These are phyloP conservation scores for Sander vitreus DNA, from an alignment of 2,113 vertebrate species.

Conservation along the genomic window DNA sequence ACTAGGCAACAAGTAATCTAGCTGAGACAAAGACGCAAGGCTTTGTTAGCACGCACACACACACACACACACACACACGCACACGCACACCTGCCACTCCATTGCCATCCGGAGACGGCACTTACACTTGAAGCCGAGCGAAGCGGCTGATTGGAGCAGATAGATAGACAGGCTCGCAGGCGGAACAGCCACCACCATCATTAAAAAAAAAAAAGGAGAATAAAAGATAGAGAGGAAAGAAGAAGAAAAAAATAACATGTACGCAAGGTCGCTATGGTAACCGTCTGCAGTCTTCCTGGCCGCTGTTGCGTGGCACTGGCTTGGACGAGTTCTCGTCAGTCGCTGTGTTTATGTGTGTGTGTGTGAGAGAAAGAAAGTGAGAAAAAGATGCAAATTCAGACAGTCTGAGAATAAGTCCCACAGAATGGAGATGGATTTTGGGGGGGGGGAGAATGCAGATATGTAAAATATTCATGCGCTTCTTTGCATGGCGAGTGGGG, in stretches of 20 bases:
- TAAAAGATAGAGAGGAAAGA: slow-evolving; percentile 63
- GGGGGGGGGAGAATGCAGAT: slow-evolving; percentile 87
- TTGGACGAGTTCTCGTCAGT: slow-evolving; percentile 77
- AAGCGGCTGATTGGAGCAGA: slow-evolving; percentile 84
- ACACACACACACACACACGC: neutral
- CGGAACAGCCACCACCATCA: slow-evolving; percentile 91
- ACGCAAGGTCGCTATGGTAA: slow-evolving; percentile 97
- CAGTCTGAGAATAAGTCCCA: slow-evolving; percentile 99
- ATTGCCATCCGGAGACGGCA: slow-evolving; percentile 65
- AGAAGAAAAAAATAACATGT: slow-evolving; percentile 76
- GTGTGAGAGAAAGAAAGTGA: slow-evolving; percentile 40
- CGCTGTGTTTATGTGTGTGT: slow-evolving; percentile 35
- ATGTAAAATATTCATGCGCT: slow-evolving; percentile 99
- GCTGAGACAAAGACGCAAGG: slow-evolving; percentile 11
- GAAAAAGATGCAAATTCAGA: slow-evolving; percentile 96
- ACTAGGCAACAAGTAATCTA: slow-evolving; percentile 53
- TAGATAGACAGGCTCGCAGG: slow-evolving; percentile 91
- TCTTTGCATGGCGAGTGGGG: slow-evolving; percentile 83
- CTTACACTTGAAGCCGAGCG: slow-evolving; percentile 87
- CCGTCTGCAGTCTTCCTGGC: slow-evolving; percentile 92
- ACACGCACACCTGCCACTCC: slow-evolving; percentile 61
- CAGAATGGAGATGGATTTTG: slow-evolving; percentile 87
- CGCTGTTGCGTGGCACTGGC: slow-evolving; percentile 83
- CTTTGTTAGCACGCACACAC: slow-evolving; percentile 23
- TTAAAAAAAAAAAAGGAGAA: slow-evolving; percentile 93